These are phyloP conservation scores for Thymelicus sylvestris DNA, from an alignment of 2,888 invertebrate species.

Conservation along the genomic window DNA sequence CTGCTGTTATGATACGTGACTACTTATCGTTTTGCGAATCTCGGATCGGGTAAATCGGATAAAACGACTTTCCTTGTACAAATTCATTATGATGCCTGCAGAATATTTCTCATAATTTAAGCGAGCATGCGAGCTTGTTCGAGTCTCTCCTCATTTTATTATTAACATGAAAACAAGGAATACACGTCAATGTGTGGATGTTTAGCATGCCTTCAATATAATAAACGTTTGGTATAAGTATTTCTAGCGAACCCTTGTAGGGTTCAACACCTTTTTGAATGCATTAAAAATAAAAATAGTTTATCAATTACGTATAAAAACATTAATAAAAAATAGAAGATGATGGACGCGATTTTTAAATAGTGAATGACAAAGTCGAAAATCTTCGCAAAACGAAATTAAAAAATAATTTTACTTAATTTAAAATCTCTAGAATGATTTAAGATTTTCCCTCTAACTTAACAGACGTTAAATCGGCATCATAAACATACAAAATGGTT, in stretches of 20 bases:
- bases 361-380: not conserved
- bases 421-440: not conserved
- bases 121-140: conserved; percentile 32
- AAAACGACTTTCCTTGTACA: conserved; percentile 45
- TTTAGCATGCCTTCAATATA: too few relatives aligned
- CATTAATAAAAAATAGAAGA: too few relatives aligned
- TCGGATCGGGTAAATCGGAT: conserved; percentile 31
- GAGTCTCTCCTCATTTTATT: conserved; percentile 19
- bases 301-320: too few relatives aligned
- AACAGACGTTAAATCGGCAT: conserved; percentile 18
- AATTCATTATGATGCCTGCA: conserved; percentile 22
- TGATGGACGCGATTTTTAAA: not conserved
- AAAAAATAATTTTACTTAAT: not conserved
- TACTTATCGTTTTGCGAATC: conserved; percentile 37
- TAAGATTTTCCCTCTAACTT: conserved; percentile 9
- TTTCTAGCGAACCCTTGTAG: too few relatives aligned
- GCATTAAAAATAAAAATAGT: too few relatives aligned
- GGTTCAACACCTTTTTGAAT: too few relatives aligned
- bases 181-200: conserved; percentile 5
- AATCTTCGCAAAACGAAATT: not conserved
- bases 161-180: conserved; percentile 16
- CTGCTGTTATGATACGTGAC: conserved; percentile 39
- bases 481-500: conserved; percentile 36
- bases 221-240: too few relatives aligned
- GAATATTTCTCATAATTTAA: conserved; percentile 28